Evolutionary conservation across 37 sponge, comb jelly and placozoan species (phyloP).

Genomic region (Ianthella basta): DNA sequence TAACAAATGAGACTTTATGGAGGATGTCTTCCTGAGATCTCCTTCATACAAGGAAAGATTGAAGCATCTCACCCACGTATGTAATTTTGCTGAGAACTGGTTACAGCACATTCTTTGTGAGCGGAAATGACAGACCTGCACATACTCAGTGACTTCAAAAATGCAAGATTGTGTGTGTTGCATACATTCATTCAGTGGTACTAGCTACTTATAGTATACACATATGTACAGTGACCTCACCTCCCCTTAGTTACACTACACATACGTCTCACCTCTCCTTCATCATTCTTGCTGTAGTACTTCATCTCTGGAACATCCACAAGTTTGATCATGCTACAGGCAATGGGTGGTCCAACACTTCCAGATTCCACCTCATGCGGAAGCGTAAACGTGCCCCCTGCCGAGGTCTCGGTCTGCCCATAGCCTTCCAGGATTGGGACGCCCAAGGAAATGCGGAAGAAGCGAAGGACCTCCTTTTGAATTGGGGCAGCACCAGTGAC

Average conservation of each 20-base stretch:
- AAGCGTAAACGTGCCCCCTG: constrained; percentile 67
- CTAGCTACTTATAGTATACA: too few relatives aligned
- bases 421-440: constrained; percentile 90
- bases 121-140: too few relatives aligned
- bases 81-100: too few relatives aligned
- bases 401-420: constrained; percentile 94
- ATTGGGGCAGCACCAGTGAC: constrained; percentile 96
- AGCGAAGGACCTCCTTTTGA: constrained; percentile 68
- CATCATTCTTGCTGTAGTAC: constrained; percentile 80
- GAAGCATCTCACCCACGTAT: too few relatives aligned
- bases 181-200: too few relatives aligned
- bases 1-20: too few relatives aligned
- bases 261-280: constrained; percentile 96
- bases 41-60: too few relatives aligned
- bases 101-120: too few relatives aligned
- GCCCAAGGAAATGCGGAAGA: constrained; percentile 80
- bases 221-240: neutral
- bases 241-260: too few relatives aligned
- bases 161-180: too few relatives aligned
- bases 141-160: too few relatives aligned
- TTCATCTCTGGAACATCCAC: constrained; percentile 91
- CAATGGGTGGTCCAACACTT: constrained; percentile 87
- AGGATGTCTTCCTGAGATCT: too few relatives aligned
- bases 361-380: constrained; percentile 66
- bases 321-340: constrained; percentile 79